These are phyloP conservation scores for Trichogramma dendrolimi DNA, from an alignment of 2,888 invertebrate genomes.

Conservation along the genomic window DNA sequence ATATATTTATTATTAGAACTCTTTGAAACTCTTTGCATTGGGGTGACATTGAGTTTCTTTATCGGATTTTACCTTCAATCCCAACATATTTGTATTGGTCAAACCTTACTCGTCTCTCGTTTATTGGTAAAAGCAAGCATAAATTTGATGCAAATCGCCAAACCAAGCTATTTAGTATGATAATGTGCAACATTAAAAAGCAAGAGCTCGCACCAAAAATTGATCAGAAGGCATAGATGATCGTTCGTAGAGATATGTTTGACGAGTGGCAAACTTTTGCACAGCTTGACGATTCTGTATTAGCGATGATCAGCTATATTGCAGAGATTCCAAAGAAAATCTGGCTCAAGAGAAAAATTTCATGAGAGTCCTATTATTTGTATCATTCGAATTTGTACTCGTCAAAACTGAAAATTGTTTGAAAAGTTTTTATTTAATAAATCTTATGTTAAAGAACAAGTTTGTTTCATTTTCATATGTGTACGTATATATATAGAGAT, in stretches of 20 bases:
- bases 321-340: slow-evolving; percentile 84
- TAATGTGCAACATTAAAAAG: slow-evolving; percentile 69
- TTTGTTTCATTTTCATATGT: no score
- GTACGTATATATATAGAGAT: no score
- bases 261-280: slow-evolving; percentile 92
- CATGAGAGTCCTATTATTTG: slow-evolving; percentile 40
- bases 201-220: slow-evolving; percentile 93
- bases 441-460: background rate
- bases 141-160: slow-evolving; percentile 84
- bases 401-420: slow-evolving; percentile 13
- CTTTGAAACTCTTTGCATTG: background rate
- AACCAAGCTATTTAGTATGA: slow-evolving; percentile 69
- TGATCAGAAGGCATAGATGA: slow-evolving; percentile 93
- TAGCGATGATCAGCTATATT: slow-evolving; percentile 92
- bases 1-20: background rate
- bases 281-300: slow-evolving; percentile 98
- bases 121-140: slow-evolving; percentile 95
- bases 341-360: slow-evolving; percentile 58
- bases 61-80: slow-evolving; percentile 87
- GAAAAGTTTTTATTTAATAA: background rate
- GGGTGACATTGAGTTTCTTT: background rate
- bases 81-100: slow-evolving; percentile 96
- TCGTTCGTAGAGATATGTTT: slow-evolving; percentile 97
- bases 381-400: slow-evolving; percentile 15
- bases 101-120: slow-evolving; percentile 78